Base-by-base conservation (phyloP, 1,140 invertebrate species). In the Ceratina japonica region DNA sequence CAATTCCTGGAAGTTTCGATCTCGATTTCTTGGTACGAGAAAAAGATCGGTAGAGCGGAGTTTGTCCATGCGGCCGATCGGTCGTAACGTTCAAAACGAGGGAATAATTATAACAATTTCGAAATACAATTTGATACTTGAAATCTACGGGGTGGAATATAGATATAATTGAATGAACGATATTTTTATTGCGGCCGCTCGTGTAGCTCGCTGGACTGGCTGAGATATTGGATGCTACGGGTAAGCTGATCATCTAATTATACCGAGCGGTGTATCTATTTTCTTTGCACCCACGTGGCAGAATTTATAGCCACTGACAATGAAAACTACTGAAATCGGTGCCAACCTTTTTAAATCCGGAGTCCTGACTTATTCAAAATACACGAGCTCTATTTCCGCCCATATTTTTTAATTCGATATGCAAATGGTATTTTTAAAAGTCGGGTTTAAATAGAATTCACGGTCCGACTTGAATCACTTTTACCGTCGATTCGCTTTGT, bases 231-330 rank as follows among this genome's bases (percentile, higher is more conserved):
- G 22, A 51, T 68, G 44, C 44, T 18, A 16, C 65, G 65, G 13
- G 3, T 49, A 68, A 44, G 49, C 65, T 27, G 65, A 68, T 68
- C 65, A n/a, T 68, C 65, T 52, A 68, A 27, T 68, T 68, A 68
- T 68, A 68, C 10, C 65, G 65, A 52, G 10, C 49, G 49, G 49
- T 27, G 49, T 68, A 68, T 68, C 65, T 68, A 27, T 68, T 68
- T 68, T 68, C 65, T 52, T 68, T 68, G 65, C 65, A 68, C 65
- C 65, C 65, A 68, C 65, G 65, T 68, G 22, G 65, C 49, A 52
- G 65, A 68, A 52, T 68, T 52, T 68, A 68, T 68, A 68, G 49
- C 65, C n/a, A 24, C 65, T 52, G 22, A 68, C 49, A 68, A 68
- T 52, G 22, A 68, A 68, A 52, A 12, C 49, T 20, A 15, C 51